A percentile compares a stretch with the other conserved stretches of the same genome.
These are phyloP conservation scores for Aplochiton taeniatus DNA, from an alignment of 2,797 vertebrate species.

Conservation along the genomic window DNA sequence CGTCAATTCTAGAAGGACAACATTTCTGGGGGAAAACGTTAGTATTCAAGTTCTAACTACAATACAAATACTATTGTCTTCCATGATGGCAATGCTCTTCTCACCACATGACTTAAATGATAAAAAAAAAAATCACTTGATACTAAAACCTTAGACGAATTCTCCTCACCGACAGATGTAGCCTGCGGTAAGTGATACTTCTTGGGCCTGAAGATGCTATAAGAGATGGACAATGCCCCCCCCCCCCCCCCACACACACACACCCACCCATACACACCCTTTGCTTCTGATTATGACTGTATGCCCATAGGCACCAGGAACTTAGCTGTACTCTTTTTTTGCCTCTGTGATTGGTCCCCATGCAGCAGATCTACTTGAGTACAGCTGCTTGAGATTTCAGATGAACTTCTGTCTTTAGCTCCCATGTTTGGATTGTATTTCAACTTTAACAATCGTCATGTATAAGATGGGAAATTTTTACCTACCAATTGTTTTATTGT, in stretches of 20 bases:
- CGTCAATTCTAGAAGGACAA: too few species aligned
- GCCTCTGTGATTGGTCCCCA: constrained; percentile 73
- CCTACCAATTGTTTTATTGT: constrained; percentile 53
- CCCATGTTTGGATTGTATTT: constrained; percentile 38
- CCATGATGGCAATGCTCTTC: too few species aligned
- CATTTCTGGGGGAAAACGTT: too few species aligned
- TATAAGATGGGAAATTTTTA: constrained; percentile 60
- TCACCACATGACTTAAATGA: too few species aligned
- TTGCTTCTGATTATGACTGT: constrained; percentile 64
- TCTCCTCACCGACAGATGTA: too few species aligned
- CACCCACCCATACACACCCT: constrained; percentile 26
- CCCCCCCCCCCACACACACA: neutral
- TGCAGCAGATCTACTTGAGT: constrained; percentile 49
- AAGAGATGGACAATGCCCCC: too few species aligned
- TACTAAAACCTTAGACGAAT: too few species aligned
- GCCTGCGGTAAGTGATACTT: too few species aligned
- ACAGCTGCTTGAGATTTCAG: constrained; percentile 54
- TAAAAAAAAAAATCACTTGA: too few species aligned
- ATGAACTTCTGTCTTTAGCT: constrained; percentile 39
- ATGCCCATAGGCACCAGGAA: constrained; percentile 60
- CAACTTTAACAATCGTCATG: constrained; percentile 37
- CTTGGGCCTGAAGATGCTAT: too few species aligned
- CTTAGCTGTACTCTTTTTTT: constrained; percentile 68
- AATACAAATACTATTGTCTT: too few species aligned
- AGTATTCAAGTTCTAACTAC: too few species aligned